phyloP scores from a whole-genome alignment of 2,797 vertebrate genomes.

The Periparus ater region DNA sequence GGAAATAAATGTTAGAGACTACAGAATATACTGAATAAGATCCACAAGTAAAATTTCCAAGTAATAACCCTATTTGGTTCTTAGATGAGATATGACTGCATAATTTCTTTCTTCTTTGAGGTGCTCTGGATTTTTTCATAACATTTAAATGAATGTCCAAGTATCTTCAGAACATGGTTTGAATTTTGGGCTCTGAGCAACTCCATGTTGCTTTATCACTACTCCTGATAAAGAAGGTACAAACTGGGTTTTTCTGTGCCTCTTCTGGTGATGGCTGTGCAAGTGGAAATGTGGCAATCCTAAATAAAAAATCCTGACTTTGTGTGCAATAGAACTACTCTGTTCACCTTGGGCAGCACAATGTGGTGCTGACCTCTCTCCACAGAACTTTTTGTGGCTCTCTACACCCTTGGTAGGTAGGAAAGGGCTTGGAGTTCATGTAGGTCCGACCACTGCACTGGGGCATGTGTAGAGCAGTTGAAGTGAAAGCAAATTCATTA shows the following conservation, averaged over 20 bases:
- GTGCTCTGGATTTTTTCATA: background rate
- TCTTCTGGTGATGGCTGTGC: background rate
- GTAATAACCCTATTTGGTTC: background rate
- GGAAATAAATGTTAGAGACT: background rate
- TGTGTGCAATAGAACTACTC: background rate
- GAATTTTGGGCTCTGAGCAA: background rate
- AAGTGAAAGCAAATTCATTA: background rate
- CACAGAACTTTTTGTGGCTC: background rate
- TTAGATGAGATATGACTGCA: background rate
- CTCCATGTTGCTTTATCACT: background rate
- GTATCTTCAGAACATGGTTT: background rate
- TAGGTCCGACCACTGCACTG: rapidly evolving
- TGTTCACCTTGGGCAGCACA: background rate
- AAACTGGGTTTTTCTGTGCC: background rate
- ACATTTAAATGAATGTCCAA: background rate
- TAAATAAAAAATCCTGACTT: background rate
- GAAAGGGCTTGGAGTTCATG: background rate
- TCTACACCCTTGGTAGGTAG: background rate
- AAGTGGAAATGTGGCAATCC: background rate
- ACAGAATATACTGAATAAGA: background rate
- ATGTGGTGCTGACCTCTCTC: background rate
- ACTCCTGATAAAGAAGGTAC: background rate
- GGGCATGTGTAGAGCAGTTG: rapidly evolving
- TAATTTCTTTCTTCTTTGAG: background rate
- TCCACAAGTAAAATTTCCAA: background rate